These are phyloP conservation scores for Galeopterus variegatus DNA, from an alignment of 2,113 vertebrate species.

Conservation along the genomic window DNA sequence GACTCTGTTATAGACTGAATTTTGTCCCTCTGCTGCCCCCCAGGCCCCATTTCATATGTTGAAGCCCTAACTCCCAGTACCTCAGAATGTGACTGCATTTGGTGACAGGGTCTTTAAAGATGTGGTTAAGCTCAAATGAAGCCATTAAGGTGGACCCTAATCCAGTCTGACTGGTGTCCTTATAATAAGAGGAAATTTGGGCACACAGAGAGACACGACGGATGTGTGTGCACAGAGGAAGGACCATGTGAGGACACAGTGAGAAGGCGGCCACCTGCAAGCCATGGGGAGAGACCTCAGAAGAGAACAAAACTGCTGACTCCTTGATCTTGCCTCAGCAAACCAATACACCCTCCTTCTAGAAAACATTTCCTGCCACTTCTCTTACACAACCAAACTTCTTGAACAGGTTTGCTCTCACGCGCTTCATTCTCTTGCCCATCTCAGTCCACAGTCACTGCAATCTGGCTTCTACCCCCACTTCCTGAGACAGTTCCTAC, in stretches of 20 bases:
- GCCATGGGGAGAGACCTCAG: neutral
- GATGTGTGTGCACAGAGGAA: neutral
- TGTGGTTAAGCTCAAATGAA: neutral
- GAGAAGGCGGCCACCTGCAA: neutral
- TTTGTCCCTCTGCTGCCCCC: rapidly evolving
- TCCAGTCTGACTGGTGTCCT: neutral
- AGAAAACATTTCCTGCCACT: neutral
- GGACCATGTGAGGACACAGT: rapidly evolving
- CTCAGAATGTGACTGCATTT: neutral
- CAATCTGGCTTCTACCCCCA: neutral
- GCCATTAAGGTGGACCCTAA: no score
- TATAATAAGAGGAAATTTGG: neutral
- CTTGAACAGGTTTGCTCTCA: neutral
- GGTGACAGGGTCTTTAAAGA: neutral
- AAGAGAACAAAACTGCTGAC: neutral
- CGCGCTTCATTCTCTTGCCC: neutral
- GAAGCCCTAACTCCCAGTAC: neutral
- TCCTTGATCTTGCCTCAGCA: neutral
- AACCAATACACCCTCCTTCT: neutral
- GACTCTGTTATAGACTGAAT: neutral
- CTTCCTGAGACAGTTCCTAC: neutral
- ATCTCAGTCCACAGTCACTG: neutral
- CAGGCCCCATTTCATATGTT: no score
- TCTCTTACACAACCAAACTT: neutral
- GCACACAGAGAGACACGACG: neutral